These are phyloP conservation scores for Callipepla californica DNA, from an alignment of 2,113 vertebrate genomes.

Conservation along the genomic window DNA sequence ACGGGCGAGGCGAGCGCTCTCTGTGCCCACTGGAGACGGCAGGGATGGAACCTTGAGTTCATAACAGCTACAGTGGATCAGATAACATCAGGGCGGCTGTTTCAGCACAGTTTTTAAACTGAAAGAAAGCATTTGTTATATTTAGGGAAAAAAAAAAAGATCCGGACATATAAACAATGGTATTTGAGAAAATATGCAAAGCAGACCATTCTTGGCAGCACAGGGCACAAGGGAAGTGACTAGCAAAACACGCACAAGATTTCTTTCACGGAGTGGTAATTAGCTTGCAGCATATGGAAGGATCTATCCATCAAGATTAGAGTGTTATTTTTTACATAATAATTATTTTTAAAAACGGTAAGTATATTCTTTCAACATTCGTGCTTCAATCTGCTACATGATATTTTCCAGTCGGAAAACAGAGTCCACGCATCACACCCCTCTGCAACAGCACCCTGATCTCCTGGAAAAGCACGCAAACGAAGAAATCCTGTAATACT, in stretches of 20 bases:
- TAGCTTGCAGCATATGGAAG: background rate
- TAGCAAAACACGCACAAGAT: background rate
- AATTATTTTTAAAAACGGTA: background rate
- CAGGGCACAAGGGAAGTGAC: background rate
- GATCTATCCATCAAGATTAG: background rate
- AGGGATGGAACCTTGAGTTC: background rate
- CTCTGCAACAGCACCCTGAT: background rate
- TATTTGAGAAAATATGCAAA: background rate
- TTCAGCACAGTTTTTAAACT: background rate
- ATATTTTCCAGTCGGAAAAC: background rate
- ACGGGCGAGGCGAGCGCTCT: rapidly evolving
- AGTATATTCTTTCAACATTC: background rate
- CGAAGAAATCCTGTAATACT: background rate
- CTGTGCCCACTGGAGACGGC: background rate
- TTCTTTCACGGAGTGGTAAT: conserved; percentile 30
- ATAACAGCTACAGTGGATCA: background rate
- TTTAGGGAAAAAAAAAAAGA: too few relatives aligned
- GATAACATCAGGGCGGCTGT: background rate
- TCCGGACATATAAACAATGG: background rate
- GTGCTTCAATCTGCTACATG: background rate
- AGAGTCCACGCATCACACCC: background rate
- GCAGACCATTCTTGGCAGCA: background rate
- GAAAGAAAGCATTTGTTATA: background rate
- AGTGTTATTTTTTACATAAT: background rate
- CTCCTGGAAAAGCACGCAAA: background rate